Base-by-base conservation (phyloP, 1,140 invertebrate species). In the Drosophila baimaii region DNA sequence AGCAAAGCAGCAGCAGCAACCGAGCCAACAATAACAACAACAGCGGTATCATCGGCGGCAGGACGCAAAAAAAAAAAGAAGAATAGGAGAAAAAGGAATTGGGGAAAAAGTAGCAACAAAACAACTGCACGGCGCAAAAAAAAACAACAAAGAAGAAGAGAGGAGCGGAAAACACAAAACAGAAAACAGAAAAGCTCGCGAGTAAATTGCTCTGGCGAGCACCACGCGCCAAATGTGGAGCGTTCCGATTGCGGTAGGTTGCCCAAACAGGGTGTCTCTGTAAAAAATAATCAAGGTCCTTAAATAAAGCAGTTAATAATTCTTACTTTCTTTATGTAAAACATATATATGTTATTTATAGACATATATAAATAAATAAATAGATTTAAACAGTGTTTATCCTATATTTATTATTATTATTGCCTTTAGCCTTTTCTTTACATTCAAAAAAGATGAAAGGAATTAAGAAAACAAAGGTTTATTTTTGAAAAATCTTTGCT, bases 171-270 rank as follows among this genome's bases (percentile, higher is more conserved):
- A n/a, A n/a, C n/a, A n/a, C n/a, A 64, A 68, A 69, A 69, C 27
- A 64, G 23, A 52, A 77, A 62, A 59, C 35, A 55, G 43, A 52
- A 56, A 49, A 37, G 25, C 25, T 21, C 75, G 70, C 62, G 75
- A 85, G 82, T 86, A 86, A 85, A 85, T 86, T 86, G 81, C 82
- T 75, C 61, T 66, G 64, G 77, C 81, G 51, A 68, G 56, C 65
- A 65, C 52, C 80, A 75, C 76, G 80, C 80, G 75, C 76, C 79
- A 70, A 79, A 79, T 70, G 72, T 81, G 79, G 64, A 64, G 54
- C 72, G 64, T 77, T 65, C 49, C 71, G 62, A 75, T 75, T 66
- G 61, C 54, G 46, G 61, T 44, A 55, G 37, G 41, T 66, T 59
- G 71, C 61, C 23, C 61, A 75, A 51, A 76, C 61, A 47, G 73